Conservation (phyloP, 1,140 invertebrate species). For the Microplitis demolitor region DNA sequence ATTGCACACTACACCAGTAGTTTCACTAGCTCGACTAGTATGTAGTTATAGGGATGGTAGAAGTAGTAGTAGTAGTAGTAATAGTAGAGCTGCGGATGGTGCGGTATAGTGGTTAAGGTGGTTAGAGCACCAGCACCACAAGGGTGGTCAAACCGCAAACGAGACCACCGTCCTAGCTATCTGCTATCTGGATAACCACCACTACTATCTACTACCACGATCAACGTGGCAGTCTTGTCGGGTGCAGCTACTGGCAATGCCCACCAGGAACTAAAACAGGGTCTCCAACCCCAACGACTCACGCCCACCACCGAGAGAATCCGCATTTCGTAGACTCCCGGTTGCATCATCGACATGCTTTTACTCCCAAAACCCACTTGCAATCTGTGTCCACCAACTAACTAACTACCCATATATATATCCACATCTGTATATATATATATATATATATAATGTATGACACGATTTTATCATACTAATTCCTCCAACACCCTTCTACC, state of each 20-base stretch:
- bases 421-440: too few relatives aligned
- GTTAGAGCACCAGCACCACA: conserved; percentile 53
- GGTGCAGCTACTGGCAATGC: conserved; percentile 9
- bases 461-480: too few relatives aligned
- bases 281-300: conserved; percentile 6
- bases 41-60: neutral
- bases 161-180: conserved; percentile 58
- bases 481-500: too few relatives aligned
- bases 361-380: too few relatives aligned
- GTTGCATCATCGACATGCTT: too few relatives aligned
- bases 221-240: conserved; percentile 5
- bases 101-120: conserved; percentile 42
- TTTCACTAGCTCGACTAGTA: too few relatives aligned
- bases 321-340: too few relatives aligned
- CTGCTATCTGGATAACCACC: conserved; percentile 61
- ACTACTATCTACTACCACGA: conserved; percentile 27
- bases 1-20: conserved; percentile 33
- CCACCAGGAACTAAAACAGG: neutral
- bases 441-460: too few relatives aligned
- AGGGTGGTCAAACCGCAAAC: conserved; percentile 58
- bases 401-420: too few relatives aligned
- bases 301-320: too few relatives aligned
- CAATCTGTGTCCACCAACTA: too few relatives aligned
- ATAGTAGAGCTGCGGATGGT: conserved; percentile 36
- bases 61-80: neutral